Evolutionary conservation across 2,113 vertebrate species (phyloP), one percentile per base, ranked within the genome.

Genomic region (Otus sunia): DNA sequence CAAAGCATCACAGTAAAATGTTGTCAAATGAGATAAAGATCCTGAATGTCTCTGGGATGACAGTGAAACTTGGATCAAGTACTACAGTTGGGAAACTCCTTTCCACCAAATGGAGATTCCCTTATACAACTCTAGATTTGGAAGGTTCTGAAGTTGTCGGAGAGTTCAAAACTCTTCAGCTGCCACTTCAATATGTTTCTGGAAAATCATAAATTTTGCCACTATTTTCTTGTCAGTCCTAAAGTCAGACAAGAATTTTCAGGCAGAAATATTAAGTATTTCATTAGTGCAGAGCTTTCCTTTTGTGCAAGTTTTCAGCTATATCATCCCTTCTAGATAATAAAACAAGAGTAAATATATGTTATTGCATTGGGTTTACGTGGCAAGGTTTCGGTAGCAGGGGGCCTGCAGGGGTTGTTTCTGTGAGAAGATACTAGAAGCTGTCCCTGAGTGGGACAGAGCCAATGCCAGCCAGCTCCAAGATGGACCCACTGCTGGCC

Each of bases 381-480:
- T 18, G 17, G 2, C 34, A 71, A 91, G 11, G 7, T 36, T 74
- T 85, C n/a, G 22, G 15, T 49, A 83, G 16, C 0, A 0, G 16
- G 3, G 8, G 4, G 2, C 1, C 30, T 63, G 7, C 17, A 53
- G 2, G 0, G 5, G 2, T 58, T 9, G 4, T 19, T 87, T 50
- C 27, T 45, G 7, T 53, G 58, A 68, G 20, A 32, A 62, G 30
- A 5, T 12, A 15, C 10, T 9, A 53, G 41, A 43, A 81, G 20
- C 23, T 83, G 23, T 5, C 6, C 41, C 37, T 5, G 5, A 34
- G 37, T 18, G 3, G 3, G 25, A 26, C 5, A 36, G 12, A 91
- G 20, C 10, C 58, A 34, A 5, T 25, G 30, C 22, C 58, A 52
- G 17, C 4, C 1, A 6, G 2, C 20, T 86, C 30, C 45, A 67